Percentiles rank a stretch among this genome's conserved stretches.
Conservation (phyloP, 2,888 invertebrate genomes). For the Loripinus fragilis region DNA sequence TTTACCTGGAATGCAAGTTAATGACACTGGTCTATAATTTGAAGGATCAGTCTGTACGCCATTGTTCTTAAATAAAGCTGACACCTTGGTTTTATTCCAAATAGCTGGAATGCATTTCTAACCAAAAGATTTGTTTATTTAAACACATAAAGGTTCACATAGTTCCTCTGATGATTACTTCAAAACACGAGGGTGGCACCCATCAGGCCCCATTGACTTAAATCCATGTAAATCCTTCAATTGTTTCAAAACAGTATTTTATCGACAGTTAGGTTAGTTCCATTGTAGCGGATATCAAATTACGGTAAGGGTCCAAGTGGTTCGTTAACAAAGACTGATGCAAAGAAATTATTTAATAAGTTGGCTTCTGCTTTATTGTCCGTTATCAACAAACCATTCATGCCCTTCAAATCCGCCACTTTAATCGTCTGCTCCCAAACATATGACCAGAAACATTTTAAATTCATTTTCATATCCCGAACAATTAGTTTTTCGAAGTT, state of each 20-base stretch:
- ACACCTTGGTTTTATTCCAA: not conserved
- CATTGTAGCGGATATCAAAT: conserved; percentile 15
- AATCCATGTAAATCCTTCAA: not conserved
- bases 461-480: not conserved
- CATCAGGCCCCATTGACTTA: conserved; percentile 2
- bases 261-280: not conserved
- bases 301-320: conserved; percentile 5
- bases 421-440: not conserved
- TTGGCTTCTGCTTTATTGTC: conserved; percentile 2
- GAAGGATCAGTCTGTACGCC: not conserved
- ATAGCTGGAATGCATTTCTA: not conserved
- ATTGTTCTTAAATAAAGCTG: conserved; percentile 4
- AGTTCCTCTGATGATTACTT: not conserved
- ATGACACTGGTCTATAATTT: conserved; percentile 1
- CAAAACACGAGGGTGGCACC: conserved; percentile 2
- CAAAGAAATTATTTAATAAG: conserved; percentile 9
- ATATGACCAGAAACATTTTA: conserved; percentile 5
- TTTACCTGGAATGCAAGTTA: not conserved
- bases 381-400: not conserved
- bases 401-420: not conserved
- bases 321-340: not conserved
- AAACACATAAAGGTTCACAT: not conserved
- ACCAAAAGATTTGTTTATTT: not conserved
- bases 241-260: conserved; percentile 9
- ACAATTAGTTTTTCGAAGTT: conserved; percentile 1